These are phyloP conservation scores for Acipenser oxyrinchus DNA, from an alignment of 2,797 vertebrate genomes.

Conservation along the genomic window DNA sequence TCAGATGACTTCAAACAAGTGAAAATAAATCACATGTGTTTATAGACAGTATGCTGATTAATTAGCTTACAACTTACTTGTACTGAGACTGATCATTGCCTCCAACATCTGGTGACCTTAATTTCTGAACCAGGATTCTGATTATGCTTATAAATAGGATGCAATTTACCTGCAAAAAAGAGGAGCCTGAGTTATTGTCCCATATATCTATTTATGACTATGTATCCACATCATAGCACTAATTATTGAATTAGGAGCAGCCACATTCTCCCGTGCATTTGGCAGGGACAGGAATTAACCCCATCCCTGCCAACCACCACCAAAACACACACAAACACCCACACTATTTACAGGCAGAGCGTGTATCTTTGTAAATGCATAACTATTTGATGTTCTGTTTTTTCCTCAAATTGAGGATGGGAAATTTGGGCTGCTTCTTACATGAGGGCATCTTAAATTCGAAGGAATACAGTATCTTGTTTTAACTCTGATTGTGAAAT, in stretches of 20 bases:
- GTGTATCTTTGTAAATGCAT: no score
- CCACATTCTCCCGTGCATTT: no score
- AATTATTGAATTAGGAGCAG: neutral
- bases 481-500: neutral
- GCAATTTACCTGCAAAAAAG: slow-evolving; percentile 74
- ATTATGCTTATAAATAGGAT: slow-evolving; percentile 84
- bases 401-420: no score
- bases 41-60: neutral
- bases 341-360: no score
- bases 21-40: neutral
- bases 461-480: no score
- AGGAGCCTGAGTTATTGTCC: slow-evolving; percentile 9
- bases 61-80: slow-evolving; percentile 54
- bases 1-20: neutral
- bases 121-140: slow-evolving; percentile 82
- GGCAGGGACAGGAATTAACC: no score
- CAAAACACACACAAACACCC: no score
- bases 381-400: no score
- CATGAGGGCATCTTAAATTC: no score
- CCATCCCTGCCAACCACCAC: no score
- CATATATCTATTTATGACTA: no score
- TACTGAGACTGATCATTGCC: slow-evolving; percentile 83
- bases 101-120: slow-evolving; percentile 73
- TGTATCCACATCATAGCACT: neutral
- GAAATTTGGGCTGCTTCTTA: no score